Conservation (phyloP, 2,797 vertebrate species). For the Poecilia velifera region DNA sequence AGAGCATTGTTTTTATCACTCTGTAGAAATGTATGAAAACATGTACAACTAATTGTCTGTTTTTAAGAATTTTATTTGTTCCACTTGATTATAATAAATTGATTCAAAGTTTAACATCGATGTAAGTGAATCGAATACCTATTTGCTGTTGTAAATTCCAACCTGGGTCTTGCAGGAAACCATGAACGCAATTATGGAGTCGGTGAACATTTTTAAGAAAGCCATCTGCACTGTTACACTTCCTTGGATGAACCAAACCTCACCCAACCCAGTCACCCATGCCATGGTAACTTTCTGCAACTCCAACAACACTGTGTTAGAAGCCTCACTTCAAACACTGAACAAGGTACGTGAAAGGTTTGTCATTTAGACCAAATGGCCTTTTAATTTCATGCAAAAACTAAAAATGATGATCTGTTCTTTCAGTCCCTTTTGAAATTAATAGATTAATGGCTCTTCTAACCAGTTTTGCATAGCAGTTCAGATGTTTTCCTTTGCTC, state of each 20-base stretch:
- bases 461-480: background rate
- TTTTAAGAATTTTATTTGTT: background rate
- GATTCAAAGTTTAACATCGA: background rate
- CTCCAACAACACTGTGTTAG: conserved; percentile 73
- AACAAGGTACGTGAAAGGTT: conserved; percentile 69
- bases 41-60: background rate
- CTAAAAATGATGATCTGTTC: background rate
- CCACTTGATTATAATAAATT: background rate
- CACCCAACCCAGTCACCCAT: conserved; percentile 8
- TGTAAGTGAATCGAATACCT: background rate
- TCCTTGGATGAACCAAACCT: conserved; percentile 56
- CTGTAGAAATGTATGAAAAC: background rate
- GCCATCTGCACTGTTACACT: conserved; percentile 65
- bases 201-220: conserved; percentile 66
- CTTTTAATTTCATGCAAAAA: background rate
- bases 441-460: background rate
- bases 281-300: conserved; percentile 71
- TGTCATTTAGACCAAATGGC: background rate
- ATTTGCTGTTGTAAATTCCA: background rate
- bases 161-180: conserved; percentile 46
- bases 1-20: background rate
- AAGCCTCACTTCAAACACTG: conserved; percentile 67
- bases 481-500: conserved; percentile 8
- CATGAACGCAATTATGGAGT: conserved; percentile 57
- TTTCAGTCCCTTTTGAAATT: background rate